A percentile compares a stretch with the other conserved stretches of the same genome.
Evolutionary conservation across 2,888 invertebrate species (phyloP).

Genomic region (Drosophila histrio): DNA sequence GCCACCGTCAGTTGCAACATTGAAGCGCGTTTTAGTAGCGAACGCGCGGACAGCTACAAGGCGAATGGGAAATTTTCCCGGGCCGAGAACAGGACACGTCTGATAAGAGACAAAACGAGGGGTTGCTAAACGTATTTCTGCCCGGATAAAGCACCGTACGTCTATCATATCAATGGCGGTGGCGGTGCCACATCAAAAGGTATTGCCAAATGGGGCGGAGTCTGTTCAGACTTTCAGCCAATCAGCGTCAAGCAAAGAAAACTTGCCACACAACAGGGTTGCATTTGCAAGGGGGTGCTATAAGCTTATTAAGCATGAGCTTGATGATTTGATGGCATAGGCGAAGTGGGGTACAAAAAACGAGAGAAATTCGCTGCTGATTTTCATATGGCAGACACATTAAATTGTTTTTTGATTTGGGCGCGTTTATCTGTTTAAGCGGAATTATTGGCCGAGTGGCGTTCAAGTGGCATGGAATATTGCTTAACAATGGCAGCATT

Average conservation of each 20-base stretch:
- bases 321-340: conserved; percentile 10
- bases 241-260: conserved; percentile 40
- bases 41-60: conserved; percentile 53
- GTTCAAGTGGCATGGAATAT: conserved; percentile 16
- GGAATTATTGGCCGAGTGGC: conserved; percentile 72
- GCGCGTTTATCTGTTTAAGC: conserved; percentile 74
- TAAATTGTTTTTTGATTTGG: conserved; percentile 68
- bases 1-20: conserved; percentile 18
- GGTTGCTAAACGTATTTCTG: conserved; percentile 35
- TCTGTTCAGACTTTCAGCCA: conserved; percentile 34
- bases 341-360: not conserved
- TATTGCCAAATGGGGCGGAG: conserved; percentile 61
- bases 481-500: conserved; percentile 38
- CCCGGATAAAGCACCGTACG: conserved; percentile 24
- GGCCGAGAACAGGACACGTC: conserved; percentile 39
- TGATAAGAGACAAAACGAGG: conserved; percentile 58
- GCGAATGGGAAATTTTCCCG: conserved; percentile 53
- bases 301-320: conserved; percentile 71
- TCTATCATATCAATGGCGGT: conserved; percentile 64
- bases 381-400: conserved; percentile 42
- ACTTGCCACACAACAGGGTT: conserved; percentile 54
- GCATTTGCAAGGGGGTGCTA: conserved; percentile 55
- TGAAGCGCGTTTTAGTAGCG: conserved; percentile 57
- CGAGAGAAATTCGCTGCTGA: conserved; percentile 1
- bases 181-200: conserved; percentile 65